Percentiles rank a stretch among this genome's conserved stretches.
Conservation (phyloP, 2,888 invertebrate genomes). For the Crossocerus cetratus region DNA sequence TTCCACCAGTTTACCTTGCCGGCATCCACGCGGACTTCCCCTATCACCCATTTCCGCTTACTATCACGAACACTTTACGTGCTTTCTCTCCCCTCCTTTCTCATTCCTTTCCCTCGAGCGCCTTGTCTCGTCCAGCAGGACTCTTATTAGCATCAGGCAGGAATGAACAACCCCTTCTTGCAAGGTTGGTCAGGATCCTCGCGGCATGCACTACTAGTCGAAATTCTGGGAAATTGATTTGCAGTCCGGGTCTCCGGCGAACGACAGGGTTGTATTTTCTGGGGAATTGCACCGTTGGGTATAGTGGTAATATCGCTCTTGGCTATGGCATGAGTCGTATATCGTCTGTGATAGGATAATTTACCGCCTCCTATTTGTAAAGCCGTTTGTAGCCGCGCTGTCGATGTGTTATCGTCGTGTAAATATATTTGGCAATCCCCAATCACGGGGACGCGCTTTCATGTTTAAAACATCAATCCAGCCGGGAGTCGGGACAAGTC, state of each 20-base stretch:
- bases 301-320: slow-evolving; percentile 17
- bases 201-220: neutral
- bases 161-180: neutral
- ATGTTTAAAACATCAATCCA: too few species aligned
- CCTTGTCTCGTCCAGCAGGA: neutral
- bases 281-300: slow-evolving; percentile 19
- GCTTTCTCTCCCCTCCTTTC: neutral
- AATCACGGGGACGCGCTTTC: too few species aligned
- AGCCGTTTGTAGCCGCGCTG: too few species aligned
- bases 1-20: slow-evolving; percentile 27
- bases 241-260: neutral
- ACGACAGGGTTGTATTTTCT: neutral
- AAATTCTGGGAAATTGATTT: neutral
- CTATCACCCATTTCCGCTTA: slow-evolving; percentile 1
- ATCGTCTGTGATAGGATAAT: slow-evolving; percentile 15
- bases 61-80: neutral
- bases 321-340: slow-evolving; percentile 24
- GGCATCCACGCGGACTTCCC: slow-evolving; percentile 19
- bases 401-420: too few species aligned
- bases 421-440: too few species aligned
- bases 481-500: too few species aligned
- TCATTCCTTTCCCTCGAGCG: neutral
- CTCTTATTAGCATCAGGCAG: neutral
- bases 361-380: neutral
- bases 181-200: neutral